Evolutionary conservation across 2,888 invertebrate species (phyloP).

Genomic region (Diarsia brunnea): DNA sequence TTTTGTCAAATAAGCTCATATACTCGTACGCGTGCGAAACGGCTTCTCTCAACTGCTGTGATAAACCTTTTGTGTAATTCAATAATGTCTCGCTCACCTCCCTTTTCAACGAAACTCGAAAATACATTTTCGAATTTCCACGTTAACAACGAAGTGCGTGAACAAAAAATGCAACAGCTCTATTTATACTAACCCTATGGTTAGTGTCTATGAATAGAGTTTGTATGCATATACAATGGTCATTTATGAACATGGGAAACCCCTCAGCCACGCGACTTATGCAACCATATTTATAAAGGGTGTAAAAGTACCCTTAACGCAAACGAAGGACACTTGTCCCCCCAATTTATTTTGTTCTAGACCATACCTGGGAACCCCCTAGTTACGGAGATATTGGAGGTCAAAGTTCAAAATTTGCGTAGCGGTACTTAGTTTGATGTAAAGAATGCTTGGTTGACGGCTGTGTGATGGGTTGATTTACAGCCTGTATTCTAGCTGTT

Average conservation of each 20-base stretch:
- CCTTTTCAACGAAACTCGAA: constrained; percentile 4
- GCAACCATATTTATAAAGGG: too few species aligned
- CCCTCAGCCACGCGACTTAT: neutral
- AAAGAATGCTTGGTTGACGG: too few species aligned
- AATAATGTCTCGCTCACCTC: neutral
- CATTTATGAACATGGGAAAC: neutral
- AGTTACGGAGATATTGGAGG: too few species aligned
- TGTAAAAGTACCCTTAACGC: too few species aligned
- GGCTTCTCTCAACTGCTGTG: neutral
- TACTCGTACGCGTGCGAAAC: neutral
- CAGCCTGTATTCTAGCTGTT: too few species aligned
- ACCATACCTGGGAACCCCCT: too few species aligned
- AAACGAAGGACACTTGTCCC: too few species aligned
- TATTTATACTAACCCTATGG: too few species aligned
- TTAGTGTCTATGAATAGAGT: neutral
- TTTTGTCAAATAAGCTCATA: neutral
- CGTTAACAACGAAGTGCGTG: neutral
- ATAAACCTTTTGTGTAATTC: constrained; percentile 25
- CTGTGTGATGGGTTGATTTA: too few species aligned
- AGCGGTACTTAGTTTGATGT: too few species aligned
- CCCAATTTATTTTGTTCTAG: too few species aligned
- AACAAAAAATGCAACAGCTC: constrained; percentile 5
- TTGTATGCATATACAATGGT: neutral
- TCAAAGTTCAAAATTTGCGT: too few species aligned
- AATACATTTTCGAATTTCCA: constrained; percentile 16